Conservation (phyloP, 2,113 vertebrate genomes). For the Eudyptes chrysolophus region DNA sequence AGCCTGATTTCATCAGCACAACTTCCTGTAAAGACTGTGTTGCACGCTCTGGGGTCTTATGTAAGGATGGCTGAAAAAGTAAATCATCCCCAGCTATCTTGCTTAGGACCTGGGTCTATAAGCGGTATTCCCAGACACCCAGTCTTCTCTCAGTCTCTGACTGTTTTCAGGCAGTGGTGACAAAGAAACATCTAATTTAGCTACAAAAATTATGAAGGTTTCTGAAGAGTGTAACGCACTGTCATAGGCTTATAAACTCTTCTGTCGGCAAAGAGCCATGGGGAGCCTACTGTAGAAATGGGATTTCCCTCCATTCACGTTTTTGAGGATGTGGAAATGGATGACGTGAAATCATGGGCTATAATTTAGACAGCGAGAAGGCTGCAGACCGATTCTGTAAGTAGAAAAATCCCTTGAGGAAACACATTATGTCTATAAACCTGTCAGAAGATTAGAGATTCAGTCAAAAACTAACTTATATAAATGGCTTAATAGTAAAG, state of each 20-base stretch:
- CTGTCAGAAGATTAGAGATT: background rate
- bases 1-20: background rate
- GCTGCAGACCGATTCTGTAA: background rate
- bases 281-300: background rate
- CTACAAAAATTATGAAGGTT: background rate
- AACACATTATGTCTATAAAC: background rate
- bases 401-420: background rate
- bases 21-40: background rate
- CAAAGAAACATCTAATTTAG: background rate
- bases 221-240: background rate
- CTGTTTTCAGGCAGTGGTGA: background rate
- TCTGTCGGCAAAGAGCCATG: background rate
- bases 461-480: background rate
- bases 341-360: background rate
- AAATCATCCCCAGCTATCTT: background rate
- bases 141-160: background rate
- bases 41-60: rapidly evolving
- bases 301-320: background rate
- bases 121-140: background rate
- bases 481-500: background rate
- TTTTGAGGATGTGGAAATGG: background rate
- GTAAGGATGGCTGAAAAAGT: background rate
- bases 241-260: background rate
- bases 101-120: background rate
- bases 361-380: background rate